A percentile compares a stretch with the other conserved stretches of the same genome.
phyloP scores from a whole-genome alignment of 2,888 invertebrate genomes.

The Dione vanillae region DNA sequence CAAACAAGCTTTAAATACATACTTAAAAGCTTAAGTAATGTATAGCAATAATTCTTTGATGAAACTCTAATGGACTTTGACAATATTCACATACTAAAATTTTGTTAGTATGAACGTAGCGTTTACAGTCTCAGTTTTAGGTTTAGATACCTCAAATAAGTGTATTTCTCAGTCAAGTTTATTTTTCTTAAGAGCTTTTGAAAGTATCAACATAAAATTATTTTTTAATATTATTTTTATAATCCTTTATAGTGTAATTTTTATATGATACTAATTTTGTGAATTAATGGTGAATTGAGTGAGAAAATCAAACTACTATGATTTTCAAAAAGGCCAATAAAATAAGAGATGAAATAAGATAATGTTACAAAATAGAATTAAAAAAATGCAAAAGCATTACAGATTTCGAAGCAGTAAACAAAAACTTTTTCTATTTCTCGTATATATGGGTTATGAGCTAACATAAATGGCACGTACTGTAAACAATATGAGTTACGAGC shows the following conservation, averaged over 20 bases:
- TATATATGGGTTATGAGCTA: constrained; percentile 6
- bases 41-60: neutral
- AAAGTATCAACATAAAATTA: too few species aligned
- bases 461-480: constrained; percentile 28
- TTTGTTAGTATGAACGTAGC: neutral
- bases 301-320: too few species aligned
- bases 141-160: neutral
- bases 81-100: neutral
- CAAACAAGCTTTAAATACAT: neutral
- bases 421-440: constrained; percentile 1
- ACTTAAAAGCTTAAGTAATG: neutral
- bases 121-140: neutral
- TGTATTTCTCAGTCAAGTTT: too few species aligned
- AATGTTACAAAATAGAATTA: neutral
- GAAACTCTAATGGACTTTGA: neutral
- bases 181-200: too few species aligned
- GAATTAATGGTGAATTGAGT: too few species aligned
- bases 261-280: too few species aligned
- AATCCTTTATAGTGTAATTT: too few species aligned
- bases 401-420: neutral
- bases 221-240: too few species aligned
- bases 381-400: neutral
- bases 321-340: neutral
- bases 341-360: neutral
- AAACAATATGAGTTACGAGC: constrained; percentile 29